Base-by-base conservation (phyloP, 2,888 invertebrate genomes). In the Drosophila cognata region DNA sequence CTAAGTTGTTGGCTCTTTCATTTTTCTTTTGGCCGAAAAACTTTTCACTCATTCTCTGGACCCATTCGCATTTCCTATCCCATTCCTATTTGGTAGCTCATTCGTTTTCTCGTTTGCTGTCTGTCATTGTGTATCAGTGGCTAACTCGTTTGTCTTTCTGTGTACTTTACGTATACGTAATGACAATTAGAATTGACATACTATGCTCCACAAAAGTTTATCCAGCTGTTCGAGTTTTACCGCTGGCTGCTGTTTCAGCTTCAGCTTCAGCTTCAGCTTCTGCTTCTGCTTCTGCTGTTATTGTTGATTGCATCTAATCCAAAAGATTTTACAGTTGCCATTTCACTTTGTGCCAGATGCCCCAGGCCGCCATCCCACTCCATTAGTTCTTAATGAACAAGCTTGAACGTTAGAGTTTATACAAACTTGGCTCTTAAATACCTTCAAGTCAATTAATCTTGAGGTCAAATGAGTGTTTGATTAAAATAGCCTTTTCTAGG, bases 241-340 rank as follows among this genome's bases (percentile, higher is more conserved):
- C 66, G 61, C 64, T 55, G 59, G 66, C 66, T 68, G 43, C 43
- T 56, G 55, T 46, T 68, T 28, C 46, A 25, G 70, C 60, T 69
- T 28, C 46, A 25, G 70, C 60, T 69, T 60, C 72, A 43, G 48
- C 31, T 65, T 21, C 41, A 35, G 38, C 28, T 46, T 8, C 28
- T 6, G 29, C 56, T 21, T 28, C 38, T 57, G 41, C 48, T 65
- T 61, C 41, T 79, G 73, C 77, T 89, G 84, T 85, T 85, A 90
- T 85, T 85, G 90, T 90, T 90, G 90, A 86, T 86, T 90, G 85
- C 85, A 88, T 88, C 90, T 86, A 90, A 86, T 90, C 90, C 89
- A 16, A 18, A 66, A 88, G 85, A 88, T 90, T 86, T 90, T 84
- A 88, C 79, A 83, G 84, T 87, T 66, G 71, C 79, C 63, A 31